Evolutionary conservation across 2,113 vertebrate genomes (phyloP), one percentile per base, ranked within the genome.

Genomic region (Sebastes schlegelii): DNA sequence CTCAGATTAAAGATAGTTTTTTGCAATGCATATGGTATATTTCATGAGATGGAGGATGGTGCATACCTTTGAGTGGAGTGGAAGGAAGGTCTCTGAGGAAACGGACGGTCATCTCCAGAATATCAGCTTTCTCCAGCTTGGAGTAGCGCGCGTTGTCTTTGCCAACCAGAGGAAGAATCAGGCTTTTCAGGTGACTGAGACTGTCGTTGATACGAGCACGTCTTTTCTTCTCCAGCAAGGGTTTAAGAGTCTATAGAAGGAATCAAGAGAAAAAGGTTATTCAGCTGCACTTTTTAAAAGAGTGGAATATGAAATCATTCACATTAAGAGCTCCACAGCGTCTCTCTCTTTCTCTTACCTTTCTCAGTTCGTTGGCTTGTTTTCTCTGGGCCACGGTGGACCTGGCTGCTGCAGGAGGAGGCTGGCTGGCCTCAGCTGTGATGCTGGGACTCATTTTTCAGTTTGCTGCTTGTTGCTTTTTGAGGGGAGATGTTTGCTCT

Each of bases 91-190:
- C 96, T 86, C 91, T 93, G 45, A 98, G 96, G 89, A 97, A 97
- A 46, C 95, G 94, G n/a, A 98, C 97, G 0, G 97, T 97, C 97
- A 97, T 97, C 88, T 98, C 97, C 83, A 98, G 94, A 82, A 98
- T 95, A 76, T 97, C 97, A 0, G 97, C 97, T 91, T 98, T 98
- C 89, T 98, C 97, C 79, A 98, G 92, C 70, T 97, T 97, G 26
- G 96, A 97, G 87, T 93, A 96, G 80, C 95, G 92, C 3, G 96
- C 96, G 88, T 94, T 96, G 88, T 97, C 96, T 93, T 96, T 95
- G 57, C 97, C 96, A 77, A 96, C 93, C 19, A 97, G 94, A 19
- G 97, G 96, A 72, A 97, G 89, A 70, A 98, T 96, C 71, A 98
- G 95, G 8, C 94, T 94, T 87, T 96, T 96, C 76, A 98, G 89